Base-by-base conservation (phyloP, 2,797 vertebrate genomes). In the Acanthis flammea region DNA sequence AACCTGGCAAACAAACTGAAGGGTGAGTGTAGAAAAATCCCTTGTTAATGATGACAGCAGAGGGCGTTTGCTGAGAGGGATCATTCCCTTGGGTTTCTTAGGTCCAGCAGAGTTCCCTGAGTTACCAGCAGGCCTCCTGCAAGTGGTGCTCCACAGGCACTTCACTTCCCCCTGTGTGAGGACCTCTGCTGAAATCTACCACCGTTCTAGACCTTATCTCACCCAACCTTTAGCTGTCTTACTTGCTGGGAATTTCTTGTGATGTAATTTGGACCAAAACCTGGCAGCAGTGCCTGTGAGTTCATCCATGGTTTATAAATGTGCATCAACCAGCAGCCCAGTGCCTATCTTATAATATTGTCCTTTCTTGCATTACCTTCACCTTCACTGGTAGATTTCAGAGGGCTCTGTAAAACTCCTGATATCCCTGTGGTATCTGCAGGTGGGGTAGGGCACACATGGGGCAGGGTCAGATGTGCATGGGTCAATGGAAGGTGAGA, bases 61-160 rank as follows among this genome's bases (percentile, higher is more conserved):
- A 80, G 71, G 80, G 71, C 25, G 12, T 88, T 85, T 84, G 41
- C 12, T 3, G 17, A 76, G 88, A 37, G 12, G 9, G 2, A 3
- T 7, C 0, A 0, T 48, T 88, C 44, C 18, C 57, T 48, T n/a
- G 14, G 8, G 1, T 0, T 12, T 54, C 77, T 53, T 14, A 9
- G 6, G 17, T 33, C 21, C 47, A 18, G 47, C 16, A 70, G n/a
- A 75, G 21, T 4, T 65, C 5, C 9, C 14, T 35, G 67, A 51
- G 35, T 24, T 61, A 45, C 8, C 18, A 54, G 12, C 19, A 13
- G 28, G 14, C 10, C 14, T 84, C 18, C 63, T 54, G 23, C 47
- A n/a, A 68, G 8, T 18, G 24, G 7, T 4, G 1, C 14, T 61
- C 77, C 42, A 17, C 31, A 37, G 42, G 10, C 33, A 70, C 30